phyloP scores from a whole-genome alignment of 2,113 vertebrate genomes.

The Anoura caudifer region DNA sequence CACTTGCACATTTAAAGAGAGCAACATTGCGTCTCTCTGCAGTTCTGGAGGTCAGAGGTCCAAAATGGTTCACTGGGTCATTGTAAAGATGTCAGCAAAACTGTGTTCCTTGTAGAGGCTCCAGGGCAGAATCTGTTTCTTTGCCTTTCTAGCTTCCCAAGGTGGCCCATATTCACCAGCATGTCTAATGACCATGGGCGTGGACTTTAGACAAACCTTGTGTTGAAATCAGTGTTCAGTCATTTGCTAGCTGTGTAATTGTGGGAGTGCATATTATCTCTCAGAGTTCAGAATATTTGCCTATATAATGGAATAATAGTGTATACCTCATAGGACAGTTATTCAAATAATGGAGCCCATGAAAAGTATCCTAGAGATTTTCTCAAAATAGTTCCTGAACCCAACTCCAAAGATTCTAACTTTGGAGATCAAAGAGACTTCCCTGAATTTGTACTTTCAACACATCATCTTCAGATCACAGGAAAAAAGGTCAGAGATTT shows the following conservation, averaged over 20 bases:
- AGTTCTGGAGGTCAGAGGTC: not conserved
- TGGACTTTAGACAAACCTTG: not conserved
- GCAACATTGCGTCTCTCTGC: not conserved
- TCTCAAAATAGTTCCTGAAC: not conserved
- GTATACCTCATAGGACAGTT: not conserved
- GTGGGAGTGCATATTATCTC: not conserved
- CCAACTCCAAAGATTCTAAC: not conserved
- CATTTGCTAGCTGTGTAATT: not conserved
- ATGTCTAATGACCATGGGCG: not conserved
- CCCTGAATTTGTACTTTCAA: not conserved
- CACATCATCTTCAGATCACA: not conserved
- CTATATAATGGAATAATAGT: not conserved
- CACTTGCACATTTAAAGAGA: not conserved
- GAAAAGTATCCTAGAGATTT: not conserved
- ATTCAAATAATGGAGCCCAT: not conserved
- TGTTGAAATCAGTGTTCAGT: not conserved
- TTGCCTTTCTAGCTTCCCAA: not conserved
- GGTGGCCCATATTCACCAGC: not conserved
- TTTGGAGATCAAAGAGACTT: not conserved
- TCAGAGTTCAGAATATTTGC: not conserved
- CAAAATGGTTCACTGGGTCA: not conserved
- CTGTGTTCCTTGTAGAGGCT: not conserved
- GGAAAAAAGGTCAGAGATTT: not conserved
- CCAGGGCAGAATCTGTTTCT: no score
- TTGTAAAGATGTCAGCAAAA: not conserved